Evolutionary conservation across 2,113 vertebrate species (phyloP).

Genomic region (Pangasianodon gigas): DNA sequence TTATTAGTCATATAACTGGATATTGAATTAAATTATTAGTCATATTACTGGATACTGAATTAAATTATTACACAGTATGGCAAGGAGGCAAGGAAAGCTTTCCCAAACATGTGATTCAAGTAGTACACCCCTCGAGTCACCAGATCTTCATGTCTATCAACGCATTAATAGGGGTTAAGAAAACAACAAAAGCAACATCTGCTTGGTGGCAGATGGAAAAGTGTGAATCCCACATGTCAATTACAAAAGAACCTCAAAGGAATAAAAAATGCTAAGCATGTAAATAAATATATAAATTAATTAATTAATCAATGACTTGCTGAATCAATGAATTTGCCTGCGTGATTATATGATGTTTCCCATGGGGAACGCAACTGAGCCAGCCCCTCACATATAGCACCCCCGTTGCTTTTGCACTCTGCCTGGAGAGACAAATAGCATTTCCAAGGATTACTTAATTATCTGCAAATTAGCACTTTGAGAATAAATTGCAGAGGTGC

Average conservation of each 20-base stretch:
- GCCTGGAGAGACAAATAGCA: conserved; percentile 69
- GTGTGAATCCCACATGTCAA: background rate
- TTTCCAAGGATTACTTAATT: conserved; percentile 79
- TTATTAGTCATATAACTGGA: background rate
- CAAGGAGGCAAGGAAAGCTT: background rate
- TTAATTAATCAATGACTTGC: background rate
- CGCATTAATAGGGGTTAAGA: conserved; percentile 51
- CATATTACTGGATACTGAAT: background rate
- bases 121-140: background rate
- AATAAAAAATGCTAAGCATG: conserved; percentile 8
- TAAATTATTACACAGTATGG: background rate
- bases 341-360: conserved; percentile 62
- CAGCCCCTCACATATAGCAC: conserved; percentile 68
- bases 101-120: background rate
- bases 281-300: background rate
- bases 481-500: conserved; percentile 69
- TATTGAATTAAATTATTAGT: background rate
- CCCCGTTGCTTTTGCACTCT: conserved; percentile 56
- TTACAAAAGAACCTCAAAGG: background rate
- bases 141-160: conserved; percentile 10
- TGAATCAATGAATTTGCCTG: conserved; percentile 45
- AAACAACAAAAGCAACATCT: conserved; percentile 46
- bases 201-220: conserved; percentile 11
- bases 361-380: conserved; percentile 63
- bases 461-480: conserved; percentile 76